Evolutionary conservation across 2,797 vertebrate genomes (phyloP), one percentile per base, ranked within the genome.

Genomic region (Psittacula echo): DNA sequence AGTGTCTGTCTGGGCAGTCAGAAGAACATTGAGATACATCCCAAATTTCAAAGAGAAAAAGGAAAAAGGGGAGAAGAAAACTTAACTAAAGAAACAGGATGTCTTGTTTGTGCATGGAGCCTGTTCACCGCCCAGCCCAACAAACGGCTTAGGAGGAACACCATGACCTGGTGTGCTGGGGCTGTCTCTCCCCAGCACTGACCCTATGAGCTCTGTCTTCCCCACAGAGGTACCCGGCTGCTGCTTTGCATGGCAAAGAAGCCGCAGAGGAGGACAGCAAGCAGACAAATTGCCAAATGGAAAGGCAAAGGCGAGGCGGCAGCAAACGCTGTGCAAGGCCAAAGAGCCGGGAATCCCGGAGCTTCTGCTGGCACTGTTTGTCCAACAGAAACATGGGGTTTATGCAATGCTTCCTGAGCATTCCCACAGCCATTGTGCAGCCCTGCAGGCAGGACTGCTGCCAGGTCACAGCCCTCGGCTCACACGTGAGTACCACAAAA

Each of bases 251-350:
- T 98, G 98, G 61, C 22, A 5, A 32, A 67, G 34, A 97, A 98
- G 98, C 97, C 96, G 96, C 97, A 96, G 96, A 97, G 98, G 98
- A 98, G 98, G 98, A 98, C 98, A 98, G 98, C 98, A 98, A 98
- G 98, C 98, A 39, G 37, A 98, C 98, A 98, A 98, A 99, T 98
- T 96, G 98, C 98, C 98, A 98, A 98, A 98, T 94, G 97, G 98
- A 97, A 97, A 97, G 95, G 97, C 97, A 97, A 97, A 97, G 98
- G 98, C 98, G 65, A 87, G 87, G 87, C 94, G 74, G 97, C 97
- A 88, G 93, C 85, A 68, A 85, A 29, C 1, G 3, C 50, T 2
- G 44, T 4, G 18, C 10, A 12, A 42, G 44, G 67, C 67, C 58
- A 18, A 34, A 37, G 34, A 8, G 47, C 15, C 7, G 7, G 68